Evolutionary conservation across 2,888 invertebrate genomes (phyloP).

Genomic region (Lithodes maja): DNA sequence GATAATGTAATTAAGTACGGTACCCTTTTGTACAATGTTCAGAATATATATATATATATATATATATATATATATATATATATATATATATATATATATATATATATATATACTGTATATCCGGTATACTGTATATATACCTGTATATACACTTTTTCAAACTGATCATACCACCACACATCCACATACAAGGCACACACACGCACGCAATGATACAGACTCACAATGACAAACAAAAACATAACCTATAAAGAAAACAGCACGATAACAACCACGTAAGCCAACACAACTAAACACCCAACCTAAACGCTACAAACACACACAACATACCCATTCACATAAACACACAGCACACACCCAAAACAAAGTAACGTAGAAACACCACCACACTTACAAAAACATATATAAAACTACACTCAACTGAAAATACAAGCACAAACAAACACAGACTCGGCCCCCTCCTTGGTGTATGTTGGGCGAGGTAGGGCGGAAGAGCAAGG

Average conservation of each 20-base stretch:
- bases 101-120: neutral
- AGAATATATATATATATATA: neutral
- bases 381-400: too few species aligned
- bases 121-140: neutral
- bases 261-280: neutral
- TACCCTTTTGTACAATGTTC: too few species aligned
- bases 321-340: too few species aligned
- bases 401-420: too few species aligned
- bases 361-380: too few species aligned
- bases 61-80: too few species aligned
- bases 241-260: neutral
- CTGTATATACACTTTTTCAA: too few species aligned
- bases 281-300: neutral
- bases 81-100: too few species aligned
- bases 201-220: neutral
- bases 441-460: neutral
- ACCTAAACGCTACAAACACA: neutral
- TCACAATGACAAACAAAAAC: neutral
- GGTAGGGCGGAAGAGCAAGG: neutral
- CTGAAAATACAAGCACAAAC: neutral
- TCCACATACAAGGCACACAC: neutral
- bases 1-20: too few species aligned
- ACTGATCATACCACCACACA: neutral
- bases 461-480: neutral
- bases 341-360: too few species aligned